Conservation (phyloP, 2,797 vertebrate genomes). For the Sebastes dallii region DNA sequence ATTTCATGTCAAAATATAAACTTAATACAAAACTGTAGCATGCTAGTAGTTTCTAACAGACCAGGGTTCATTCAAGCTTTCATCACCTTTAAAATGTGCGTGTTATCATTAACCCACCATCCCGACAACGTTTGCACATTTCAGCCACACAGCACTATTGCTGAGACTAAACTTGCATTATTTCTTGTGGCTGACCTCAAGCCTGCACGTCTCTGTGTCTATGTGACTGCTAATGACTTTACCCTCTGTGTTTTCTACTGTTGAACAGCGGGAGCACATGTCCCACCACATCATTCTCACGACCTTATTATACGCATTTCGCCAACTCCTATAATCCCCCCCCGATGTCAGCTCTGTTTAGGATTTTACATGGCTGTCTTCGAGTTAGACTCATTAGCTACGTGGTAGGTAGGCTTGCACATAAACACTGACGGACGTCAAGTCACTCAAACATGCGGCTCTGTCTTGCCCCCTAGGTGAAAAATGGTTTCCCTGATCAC, state of each 20-base stretch:
- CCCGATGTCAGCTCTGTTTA: conserved; percentile 53
- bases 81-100: conserved; percentile 12
- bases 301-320: conserved; percentile 58
- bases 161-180: conserved; percentile 16
- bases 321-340: conserved; percentile 42
- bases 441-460: conserved; percentile 38
- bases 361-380: conserved; percentile 58
- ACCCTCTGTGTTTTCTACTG: conserved; percentile 64
- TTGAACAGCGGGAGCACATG: conserved; percentile 29
- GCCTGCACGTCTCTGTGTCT: conserved; percentile 16
- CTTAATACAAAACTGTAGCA: not conserved
- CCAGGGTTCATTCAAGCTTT: not conserved
- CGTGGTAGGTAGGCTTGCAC: conserved; percentile 53
- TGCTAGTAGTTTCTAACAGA: not conserved
- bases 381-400: conserved; percentile 45
- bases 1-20: not conserved
- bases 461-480: conserved; percentile 41
- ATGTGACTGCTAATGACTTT: conserved; percentile 64
- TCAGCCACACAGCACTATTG: not conserved
- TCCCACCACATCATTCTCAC: conserved; percentile 64
- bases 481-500: conserved; percentile 55
- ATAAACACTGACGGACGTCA: conserved; percentile 51
- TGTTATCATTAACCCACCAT: conserved; percentile 34
- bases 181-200: conserved; percentile 51
- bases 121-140: not conserved